phyloP scores from a whole-genome alignment of 23 tunicate species.

The Styela plicata region DNA sequence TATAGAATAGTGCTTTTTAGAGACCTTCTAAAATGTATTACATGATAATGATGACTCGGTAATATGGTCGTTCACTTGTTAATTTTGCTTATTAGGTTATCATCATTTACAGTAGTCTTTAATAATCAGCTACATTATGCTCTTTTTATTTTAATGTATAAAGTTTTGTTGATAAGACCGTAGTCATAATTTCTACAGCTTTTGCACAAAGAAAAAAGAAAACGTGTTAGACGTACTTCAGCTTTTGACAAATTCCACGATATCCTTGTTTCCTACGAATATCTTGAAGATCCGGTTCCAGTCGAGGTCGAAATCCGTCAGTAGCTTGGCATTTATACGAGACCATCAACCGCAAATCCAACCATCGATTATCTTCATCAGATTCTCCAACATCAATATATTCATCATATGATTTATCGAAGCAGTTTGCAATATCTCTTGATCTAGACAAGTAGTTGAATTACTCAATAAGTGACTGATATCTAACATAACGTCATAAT shows the following conservation, averaged over 20 bases:
- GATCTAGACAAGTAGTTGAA: background rate
- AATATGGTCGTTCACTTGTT: too few species aligned
- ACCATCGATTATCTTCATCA: background rate
- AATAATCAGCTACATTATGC: too few species aligned
- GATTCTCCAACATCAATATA: background rate
- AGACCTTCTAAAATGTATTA: too few species aligned
- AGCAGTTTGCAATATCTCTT: background rate
- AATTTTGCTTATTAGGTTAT: too few species aligned
- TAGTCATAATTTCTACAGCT: too few species aligned
- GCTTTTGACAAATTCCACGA: background rate
- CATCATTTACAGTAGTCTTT: too few species aligned
- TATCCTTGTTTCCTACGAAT: background rate
- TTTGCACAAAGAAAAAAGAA: background rate
- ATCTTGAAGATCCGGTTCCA: background rate
- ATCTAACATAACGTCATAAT: too few species aligned
- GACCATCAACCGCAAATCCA: background rate
- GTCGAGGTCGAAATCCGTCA: background rate
- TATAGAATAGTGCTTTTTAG: too few species aligned
- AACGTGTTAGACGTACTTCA: background rate
- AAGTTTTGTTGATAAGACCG: too few species aligned
- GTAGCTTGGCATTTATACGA: background rate
- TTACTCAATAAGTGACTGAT: too few species aligned
- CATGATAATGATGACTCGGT: too few species aligned
- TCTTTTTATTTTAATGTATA: too few species aligned
- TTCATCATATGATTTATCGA: constrained; percentile 4